phyloP scores from a whole-genome alignment of 2,797 vertebrate genomes.

The Agapornis canus region DNA sequence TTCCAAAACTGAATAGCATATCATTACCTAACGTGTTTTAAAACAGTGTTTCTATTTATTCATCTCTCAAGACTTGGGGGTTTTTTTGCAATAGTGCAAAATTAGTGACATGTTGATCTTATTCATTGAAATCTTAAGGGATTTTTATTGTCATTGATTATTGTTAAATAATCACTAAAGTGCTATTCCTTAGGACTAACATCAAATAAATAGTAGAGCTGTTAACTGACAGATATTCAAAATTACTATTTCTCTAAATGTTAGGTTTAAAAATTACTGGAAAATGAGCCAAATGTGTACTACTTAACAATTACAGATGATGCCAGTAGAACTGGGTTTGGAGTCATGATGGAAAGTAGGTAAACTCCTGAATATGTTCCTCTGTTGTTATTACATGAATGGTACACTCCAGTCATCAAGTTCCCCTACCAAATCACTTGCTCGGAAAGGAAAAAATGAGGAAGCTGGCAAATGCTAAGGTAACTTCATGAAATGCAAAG shows the following conservation, averaged over 20 bases:
- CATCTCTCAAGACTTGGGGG: not conserved
- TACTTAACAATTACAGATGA: constrained; percentile 64
- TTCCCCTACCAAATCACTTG: not conserved
- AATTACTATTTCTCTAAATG: not conserved
- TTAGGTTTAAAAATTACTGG: constrained; percentile 70
- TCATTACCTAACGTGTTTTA: not conserved
- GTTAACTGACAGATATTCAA: not conserved
- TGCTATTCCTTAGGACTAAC: not conserved
- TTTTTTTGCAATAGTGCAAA: not conserved
- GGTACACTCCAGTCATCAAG: not conserved
- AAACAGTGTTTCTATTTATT: not conserved
- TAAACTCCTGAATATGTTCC: constrained; percentile 13
- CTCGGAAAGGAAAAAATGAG: not conserved
- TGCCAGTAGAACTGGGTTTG: constrained; percentile 65
- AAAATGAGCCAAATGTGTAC: constrained; percentile 70
- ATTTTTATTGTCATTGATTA: not conserved
- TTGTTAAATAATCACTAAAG: not conserved
- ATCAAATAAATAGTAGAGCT: not conserved
- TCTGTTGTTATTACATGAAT: not conserved
- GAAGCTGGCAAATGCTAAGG: not conserved
- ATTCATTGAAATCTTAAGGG: not conserved
- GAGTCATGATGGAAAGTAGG: constrained; percentile 62
- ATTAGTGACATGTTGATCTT: not conserved
- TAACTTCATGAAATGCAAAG: not conserved
- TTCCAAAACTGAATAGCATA: not conserved